Base-by-base conservation (phyloP, 2,797 vertebrate genomes). In the Cephalopachus bancanus region DNA sequence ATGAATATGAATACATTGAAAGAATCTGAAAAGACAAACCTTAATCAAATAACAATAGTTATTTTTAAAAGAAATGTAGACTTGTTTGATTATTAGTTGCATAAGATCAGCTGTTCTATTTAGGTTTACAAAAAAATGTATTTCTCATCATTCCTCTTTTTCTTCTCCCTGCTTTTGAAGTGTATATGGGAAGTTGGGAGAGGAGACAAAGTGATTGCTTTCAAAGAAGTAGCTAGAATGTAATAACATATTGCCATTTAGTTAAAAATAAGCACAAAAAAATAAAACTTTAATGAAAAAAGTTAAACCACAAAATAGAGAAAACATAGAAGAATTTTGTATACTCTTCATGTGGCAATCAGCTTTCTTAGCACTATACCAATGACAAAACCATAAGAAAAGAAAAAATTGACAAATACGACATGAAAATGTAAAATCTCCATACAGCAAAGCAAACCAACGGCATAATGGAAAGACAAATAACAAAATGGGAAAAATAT, bases 401-500 rank as follows among this genome's bases (percentile, higher is more conserved):
- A 49, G 81, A 49, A 81, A 85, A 81, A 24, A 69, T 4, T 85
- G 60, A 81, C 53, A 89, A 85, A 69, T 75, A 20, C 57, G 53
- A 86, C 17, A 51, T 20, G 7, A 76, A 75, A 92, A 64, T 88
- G 17, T 93, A 79, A 89, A 65, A 71, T 75, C 67, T 90, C 55
- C 37, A 53, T 10, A 17, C 76, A 9, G 9, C 37, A 95, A 93
- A 79, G 14, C 37, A 84, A 91, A 80, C n/a, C 79, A 78, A 91
- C 14, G 76, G 12, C 26, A 60, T 20, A 62, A 26, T 44, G 81
- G 91, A 93, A 91, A 86, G 62, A 57, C 44, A 88, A 57, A n/a
- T 51, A 83, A 76, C 69, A 84, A 90, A 83, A 53, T 20, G 30
- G 33, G 30, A 92, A 83, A 89, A 95, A n/a, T n/a, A 55, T 17